Evolutionary conservation across 1,140 invertebrate genomes (phyloP).

Genomic region (Procambarus clarkii): DNA sequence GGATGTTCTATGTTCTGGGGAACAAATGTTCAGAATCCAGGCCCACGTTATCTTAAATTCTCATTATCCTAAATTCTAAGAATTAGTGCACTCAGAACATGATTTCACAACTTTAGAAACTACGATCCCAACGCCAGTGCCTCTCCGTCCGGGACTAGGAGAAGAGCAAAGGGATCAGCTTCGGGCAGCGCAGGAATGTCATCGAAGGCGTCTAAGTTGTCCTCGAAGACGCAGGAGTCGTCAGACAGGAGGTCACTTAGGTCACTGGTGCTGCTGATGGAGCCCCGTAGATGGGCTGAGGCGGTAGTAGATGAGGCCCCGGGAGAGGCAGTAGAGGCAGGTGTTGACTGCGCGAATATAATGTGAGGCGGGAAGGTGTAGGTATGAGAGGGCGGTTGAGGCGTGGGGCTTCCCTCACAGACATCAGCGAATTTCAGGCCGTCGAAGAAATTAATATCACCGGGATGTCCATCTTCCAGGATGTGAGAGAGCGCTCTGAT

Average conservation of each 20-base stretch:
- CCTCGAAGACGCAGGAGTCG: conserved; percentile 54
- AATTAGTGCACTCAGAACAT: too few species aligned
- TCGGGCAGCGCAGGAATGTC: conserved; percentile 54
- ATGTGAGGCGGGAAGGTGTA: neutral
- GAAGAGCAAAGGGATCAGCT: conserved; percentile 52
- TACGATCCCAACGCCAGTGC: conserved; percentile 19
- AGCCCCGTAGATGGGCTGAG: conserved; percentile 10
- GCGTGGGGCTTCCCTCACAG: neutral
- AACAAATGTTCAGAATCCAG: neutral
- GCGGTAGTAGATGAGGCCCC: neutral
- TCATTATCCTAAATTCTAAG: neutral
- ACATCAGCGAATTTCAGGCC: conserved; percentile 21
- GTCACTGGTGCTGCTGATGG: conserved; percentile 26
- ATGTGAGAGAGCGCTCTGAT: conserved; percentile 55
- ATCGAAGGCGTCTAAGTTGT: conserved; percentile 56
- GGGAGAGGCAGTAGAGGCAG: neutral
- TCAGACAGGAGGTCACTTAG: conserved; percentile 46
- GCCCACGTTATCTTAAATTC: neutral
- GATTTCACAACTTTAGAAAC: neutral
- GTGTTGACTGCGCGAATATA: neutral
- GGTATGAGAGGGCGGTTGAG: neutral
- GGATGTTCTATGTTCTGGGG: neutral
- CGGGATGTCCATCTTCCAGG: conserved; percentile 41
- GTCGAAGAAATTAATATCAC: conserved; percentile 49
- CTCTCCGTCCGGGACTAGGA: conserved; percentile 33